These are phyloP conservation scores for Cryptus armator DNA, from an alignment of 2,888 invertebrate genomes.

Conservation along the genomic window DNA sequence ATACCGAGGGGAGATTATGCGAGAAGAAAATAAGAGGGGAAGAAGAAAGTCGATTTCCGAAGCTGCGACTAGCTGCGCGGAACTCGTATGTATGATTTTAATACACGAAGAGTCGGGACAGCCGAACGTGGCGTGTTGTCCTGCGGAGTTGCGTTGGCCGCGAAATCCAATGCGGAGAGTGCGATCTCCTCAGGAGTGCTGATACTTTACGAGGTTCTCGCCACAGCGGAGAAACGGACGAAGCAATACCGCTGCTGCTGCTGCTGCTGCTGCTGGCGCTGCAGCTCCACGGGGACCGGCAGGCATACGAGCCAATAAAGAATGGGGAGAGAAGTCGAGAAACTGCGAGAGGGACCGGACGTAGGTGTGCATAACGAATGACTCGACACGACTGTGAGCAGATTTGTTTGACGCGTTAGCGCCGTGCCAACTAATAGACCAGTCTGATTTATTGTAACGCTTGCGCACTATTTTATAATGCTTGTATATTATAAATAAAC, in stretches of 20 bases:
- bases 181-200: constrained; percentile 36
- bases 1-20: neutral
- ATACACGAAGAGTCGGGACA: constrained; percentile 1
- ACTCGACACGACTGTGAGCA: constrained; percentile 72
- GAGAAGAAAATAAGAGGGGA: constrained; percentile 12
- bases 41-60: neutral
- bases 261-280: neutral
- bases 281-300: constrained; percentile 23
- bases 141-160: constrained; percentile 38
- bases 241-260: constrained; percentile 32
- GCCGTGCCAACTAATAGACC: constrained; percentile 80
- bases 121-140: constrained; percentile 18
- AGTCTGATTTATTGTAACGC: constrained; percentile 77
- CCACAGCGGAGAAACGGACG: constrained; percentile 57
- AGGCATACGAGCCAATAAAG: constrained; percentile 65
- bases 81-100: neutral
- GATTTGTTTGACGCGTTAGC: constrained; percentile 80
- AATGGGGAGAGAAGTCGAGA: constrained; percentile 47
- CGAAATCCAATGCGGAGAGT: constrained; percentile 8
- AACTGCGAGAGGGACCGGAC: constrained; percentile 52
- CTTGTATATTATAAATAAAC: constrained; percentile 60
- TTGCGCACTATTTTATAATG: constrained; percentile 66
- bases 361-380: constrained; percentile 76
- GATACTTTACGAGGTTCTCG: constrained; percentile 64
- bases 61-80: neutral